Percentiles rank a stretch among this genome's conserved stretches.
These are phyloP conservation scores for Synodontis membranacea DNA, from an alignment of 2,113 vertebrate species.

Conservation along the genomic window DNA sequence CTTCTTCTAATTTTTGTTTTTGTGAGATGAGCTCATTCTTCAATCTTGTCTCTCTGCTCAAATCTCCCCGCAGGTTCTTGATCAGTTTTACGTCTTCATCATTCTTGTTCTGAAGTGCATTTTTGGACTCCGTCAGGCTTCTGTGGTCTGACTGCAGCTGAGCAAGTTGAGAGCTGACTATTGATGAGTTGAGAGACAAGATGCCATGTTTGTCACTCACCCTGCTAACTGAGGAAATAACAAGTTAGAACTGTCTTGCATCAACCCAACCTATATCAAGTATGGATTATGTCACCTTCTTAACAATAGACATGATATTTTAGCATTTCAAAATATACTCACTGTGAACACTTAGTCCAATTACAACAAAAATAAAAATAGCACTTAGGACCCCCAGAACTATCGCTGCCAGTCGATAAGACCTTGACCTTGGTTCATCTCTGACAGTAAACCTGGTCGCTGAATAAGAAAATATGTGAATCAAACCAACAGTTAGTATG, in stretches of 20 bases:
- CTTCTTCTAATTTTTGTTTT: conserved; percentile 46
- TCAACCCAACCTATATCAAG: neutral
- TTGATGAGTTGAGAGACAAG: conserved; percentile 43
- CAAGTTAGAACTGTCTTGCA: neutral
- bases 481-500: neutral
- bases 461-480: conserved; percentile 6
- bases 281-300: neutral
- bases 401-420: conserved; percentile 54
- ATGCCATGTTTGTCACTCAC: conserved; percentile 18
- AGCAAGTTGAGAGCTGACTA: conserved; percentile 51
- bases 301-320: neutral
- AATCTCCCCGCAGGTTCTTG: conserved; percentile 21
- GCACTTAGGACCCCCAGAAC: conserved; percentile 60
- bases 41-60: conserved; percentile 26
- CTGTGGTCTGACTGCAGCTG: conserved; percentile 57
- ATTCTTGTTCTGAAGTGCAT: conserved; percentile 39
- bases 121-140: conserved; percentile 26
- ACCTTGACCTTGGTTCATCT: neutral
- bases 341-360: conserved; percentile 64
- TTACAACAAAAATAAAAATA: conserved; percentile 59
- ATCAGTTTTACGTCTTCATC: conserved; percentile 9
- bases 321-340: conserved; percentile 46
- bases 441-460: conserved; percentile 30
- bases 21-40: conserved; percentile 47
- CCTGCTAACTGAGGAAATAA: conserved; percentile 30